Percentiles rank a stretch among this genome's conserved stretches.
These are phyloP conservation scores for Potamarius usumacintae DNA, from an alignment of 2,113 vertebrate genomes.

Conservation along the genomic window DNA sequence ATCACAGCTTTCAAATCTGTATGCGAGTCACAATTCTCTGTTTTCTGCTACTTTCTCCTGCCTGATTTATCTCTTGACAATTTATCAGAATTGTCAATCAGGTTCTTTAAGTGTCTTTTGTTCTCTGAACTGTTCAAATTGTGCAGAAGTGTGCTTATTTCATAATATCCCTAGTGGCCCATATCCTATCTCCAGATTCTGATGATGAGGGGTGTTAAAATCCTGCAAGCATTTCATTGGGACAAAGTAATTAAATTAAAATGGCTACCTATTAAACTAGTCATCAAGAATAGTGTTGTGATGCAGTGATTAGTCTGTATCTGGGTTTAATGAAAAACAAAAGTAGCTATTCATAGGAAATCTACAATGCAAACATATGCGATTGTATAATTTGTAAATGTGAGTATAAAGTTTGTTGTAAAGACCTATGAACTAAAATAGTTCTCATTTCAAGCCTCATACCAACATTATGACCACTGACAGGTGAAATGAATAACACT, in stretches of 20 bases:
- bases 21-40: constrained; percentile 20
- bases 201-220: constrained; percentile 9
- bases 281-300: not conserved
- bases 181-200: constrained; percentile 3
- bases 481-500: too few species aligned
- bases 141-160: constrained; percentile 13
- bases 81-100: constrained; percentile 20
- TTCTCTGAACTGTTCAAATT: constrained; percentile 2
- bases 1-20: not conserved
- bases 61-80: not conserved
- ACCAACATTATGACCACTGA: too few species aligned
- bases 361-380: too few species aligned
- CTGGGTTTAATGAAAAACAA: not conserved
- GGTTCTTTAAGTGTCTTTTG: not conserved
- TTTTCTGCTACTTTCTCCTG: not conserved
- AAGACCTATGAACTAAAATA: not conserved
- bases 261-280: not conserved
- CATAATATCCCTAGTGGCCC: not conserved
- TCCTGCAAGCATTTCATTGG: constrained; percentile 11
- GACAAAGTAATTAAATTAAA: constrained; percentile 15
- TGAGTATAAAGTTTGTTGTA: not conserved
- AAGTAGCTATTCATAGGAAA: too few species aligned
- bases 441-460: not conserved
- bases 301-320: not conserved
- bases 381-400: not conserved